phyloP scores from a whole-genome alignment of 2,113 vertebrate genomes.

The Ailurus styani region DNA sequence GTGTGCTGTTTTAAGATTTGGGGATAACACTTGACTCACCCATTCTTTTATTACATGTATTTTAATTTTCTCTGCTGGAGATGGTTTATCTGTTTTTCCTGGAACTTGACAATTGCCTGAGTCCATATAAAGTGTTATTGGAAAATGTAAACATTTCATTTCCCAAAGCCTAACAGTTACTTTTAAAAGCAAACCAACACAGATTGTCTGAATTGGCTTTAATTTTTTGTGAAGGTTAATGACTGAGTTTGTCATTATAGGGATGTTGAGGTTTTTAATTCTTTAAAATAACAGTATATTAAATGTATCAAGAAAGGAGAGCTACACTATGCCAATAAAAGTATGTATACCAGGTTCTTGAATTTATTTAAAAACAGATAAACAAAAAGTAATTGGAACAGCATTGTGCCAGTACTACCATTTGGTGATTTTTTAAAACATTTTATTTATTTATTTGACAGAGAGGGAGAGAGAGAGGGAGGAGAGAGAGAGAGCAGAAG shows the following conservation, averaged over 20 bases:
- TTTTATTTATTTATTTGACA: no score
- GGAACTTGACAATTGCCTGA: not conserved
- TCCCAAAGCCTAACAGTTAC: not conserved
- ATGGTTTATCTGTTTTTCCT: not conserved
- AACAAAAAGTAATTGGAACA: not conserved
- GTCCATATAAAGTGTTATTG: not conserved
- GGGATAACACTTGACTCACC: not conserved
- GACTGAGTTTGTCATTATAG: not conserved
- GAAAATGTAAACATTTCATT: constrained; percentile 3
- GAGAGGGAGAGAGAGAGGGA: no score
- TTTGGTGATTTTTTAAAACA: no score
- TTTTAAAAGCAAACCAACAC: not conserved
- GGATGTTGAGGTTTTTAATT: constrained; percentile 9
- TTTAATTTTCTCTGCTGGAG: constrained; percentile 36
- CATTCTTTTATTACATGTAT: not conserved
- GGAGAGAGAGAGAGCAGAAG: no score
- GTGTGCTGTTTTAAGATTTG: not conserved
- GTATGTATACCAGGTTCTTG: not conserved
- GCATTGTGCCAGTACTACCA: not conserved
- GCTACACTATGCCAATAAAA: not conserved
- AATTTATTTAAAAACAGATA: constrained; percentile 30
- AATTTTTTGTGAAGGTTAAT: constrained; percentile 20
- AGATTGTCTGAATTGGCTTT: constrained; percentile 14
- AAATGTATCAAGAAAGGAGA: not conserved
- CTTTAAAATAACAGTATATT: not conserved